Evolutionary conservation across 2,797 vertebrate genomes (phyloP).

Genomic region (Fundulus diaphanus): DNA sequence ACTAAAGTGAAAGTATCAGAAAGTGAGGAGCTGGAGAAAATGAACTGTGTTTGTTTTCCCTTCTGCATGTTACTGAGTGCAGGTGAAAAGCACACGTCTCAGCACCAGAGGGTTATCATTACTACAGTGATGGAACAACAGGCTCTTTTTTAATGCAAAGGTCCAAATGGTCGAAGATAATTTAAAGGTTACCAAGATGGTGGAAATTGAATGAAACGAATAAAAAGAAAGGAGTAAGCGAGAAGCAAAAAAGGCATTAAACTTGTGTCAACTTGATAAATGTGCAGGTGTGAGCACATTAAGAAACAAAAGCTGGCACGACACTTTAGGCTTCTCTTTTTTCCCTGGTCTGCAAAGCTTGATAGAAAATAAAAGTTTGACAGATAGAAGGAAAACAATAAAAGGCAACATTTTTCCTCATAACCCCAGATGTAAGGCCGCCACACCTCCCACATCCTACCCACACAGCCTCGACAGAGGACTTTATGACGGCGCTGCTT

Average conservation of each 20-base stretch:
- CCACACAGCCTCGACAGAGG: conserved; percentile 56
- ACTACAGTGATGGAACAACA: conserved; percentile 4
- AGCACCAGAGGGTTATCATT: conserved; percentile 23
- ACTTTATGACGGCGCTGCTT: conserved; percentile 41
- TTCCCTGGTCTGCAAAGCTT: conserved; percentile 20
- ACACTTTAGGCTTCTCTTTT: conserved; percentile 28
- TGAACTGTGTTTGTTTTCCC: conserved; percentile 3
- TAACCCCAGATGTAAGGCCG: conserved; percentile 44
- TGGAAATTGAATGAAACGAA: not conserved
- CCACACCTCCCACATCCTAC: conserved; percentile 53
- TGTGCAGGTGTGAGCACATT: conserved; percentile 5
- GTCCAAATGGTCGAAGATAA: not conserved
- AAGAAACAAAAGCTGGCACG: not conserved
- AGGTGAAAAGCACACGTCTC: conserved; percentile 19
- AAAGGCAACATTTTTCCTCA: conserved; percentile 14
- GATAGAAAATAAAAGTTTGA: conserved; percentile 36
- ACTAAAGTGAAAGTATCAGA: not conserved
- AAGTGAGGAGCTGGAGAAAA: not conserved
- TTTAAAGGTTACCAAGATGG: conserved; percentile 9
- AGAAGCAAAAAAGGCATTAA: conserved; percentile 8
- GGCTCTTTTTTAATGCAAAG: not conserved
- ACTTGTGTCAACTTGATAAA: conserved; percentile 12
- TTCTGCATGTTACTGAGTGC: conserved; percentile 37
- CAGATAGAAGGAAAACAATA: conserved; percentile 32
- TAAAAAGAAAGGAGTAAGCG: not conserved